A percentile compares a stretch with the other conserved stretches of the same genome.
These are phyloP conservation scores for Panagrolaimus sp. DNA, from an alignment of 1,140 invertebrate species.

Conservation along the genomic window DNA sequence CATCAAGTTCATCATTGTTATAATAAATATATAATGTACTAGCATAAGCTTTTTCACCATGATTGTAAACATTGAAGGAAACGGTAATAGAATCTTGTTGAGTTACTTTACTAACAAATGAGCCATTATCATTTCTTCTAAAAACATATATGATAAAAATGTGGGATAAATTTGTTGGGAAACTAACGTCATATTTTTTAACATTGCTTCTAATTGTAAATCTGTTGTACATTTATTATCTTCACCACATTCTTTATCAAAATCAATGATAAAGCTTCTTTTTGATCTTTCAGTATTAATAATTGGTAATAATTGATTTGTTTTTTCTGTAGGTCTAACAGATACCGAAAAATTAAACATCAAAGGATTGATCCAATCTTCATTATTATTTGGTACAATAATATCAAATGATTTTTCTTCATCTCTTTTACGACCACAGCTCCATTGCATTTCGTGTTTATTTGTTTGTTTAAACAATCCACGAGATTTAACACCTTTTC, in stretches of 20 bases:
- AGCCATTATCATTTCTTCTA: slow-evolving; percentile 23
- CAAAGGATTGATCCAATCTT: slow-evolving; percentile 53
- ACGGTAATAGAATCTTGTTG: slow-evolving; percentile 42
- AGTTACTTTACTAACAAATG: slow-evolving; percentile 42
- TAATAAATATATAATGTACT: slow-evolving; percentile 47
- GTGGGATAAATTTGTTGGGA: background rate
- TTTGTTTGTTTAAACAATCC: slow-evolving; percentile 34
- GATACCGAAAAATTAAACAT: slow-evolving; percentile 50
- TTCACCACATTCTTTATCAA: slow-evolving; percentile 47
- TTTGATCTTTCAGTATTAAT: background rate
- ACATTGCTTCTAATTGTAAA: slow-evolving; percentile 26
- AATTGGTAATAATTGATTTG: slow-evolving; percentile 15
- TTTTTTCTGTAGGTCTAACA: background rate
- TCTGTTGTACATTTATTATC: slow-evolving; percentile 49
- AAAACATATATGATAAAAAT: slow-evolving; percentile 24
- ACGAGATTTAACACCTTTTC: slow-evolving; percentile 33
- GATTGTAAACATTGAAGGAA: slow-evolving; percentile 44
- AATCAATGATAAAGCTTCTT: slow-evolving; percentile 28
- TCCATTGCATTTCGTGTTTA: slow-evolving; percentile 29
- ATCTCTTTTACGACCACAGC: slow-evolving; percentile 33
- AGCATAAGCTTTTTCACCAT: slow-evolving; percentile 39
- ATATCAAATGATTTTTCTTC: slow-evolving; percentile 15
- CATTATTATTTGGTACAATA: slow-evolving; percentile 30
- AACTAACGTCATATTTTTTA: slow-evolving; percentile 44
- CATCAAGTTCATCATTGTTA: slow-evolving; percentile 49